Base-by-base conservation (phyloP, 1,140 invertebrate genomes). In the Atta cephalotes region DNA sequence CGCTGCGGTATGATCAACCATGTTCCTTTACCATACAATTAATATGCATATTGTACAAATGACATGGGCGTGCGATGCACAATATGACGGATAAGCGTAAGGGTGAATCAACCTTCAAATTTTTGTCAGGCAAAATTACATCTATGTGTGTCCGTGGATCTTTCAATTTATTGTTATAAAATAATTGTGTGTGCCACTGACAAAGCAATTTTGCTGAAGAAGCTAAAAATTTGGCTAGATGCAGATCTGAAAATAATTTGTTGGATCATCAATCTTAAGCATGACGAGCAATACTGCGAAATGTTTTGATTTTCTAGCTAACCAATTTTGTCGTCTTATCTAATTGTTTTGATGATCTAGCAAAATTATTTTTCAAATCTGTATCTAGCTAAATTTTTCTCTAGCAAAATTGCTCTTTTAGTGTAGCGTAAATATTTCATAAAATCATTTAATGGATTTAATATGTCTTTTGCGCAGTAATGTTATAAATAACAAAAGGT, bases 31-130 rank as follows among this genome's bases (percentile, higher is more conserved):
- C 80, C 39, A 7, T 84, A 84, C 4, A 62, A 58, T 31, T 6
- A 51, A 28, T 56, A 84, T 84, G 58, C 70, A 84, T 84, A 63
- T 76, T 84, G 56, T 60, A 84, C 56, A 28, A 84, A 76, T 49
- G 68, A 39, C 39, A 62, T 25, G 21, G 18, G 45, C 14, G 56
- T 28, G 25, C 16, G 21, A 58, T 14, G 70, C n/a, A 62, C 14
- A 60, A 82, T 82, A 12, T 18, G 66, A n/a, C 3, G 12, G 2
- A 45, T 7, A 62, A 49, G 18, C 39, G 49, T 62, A 31, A 70
- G 31, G 31, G 51, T 51, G 14, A 84, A 49, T 62, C 68, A 62
- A 35, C 1, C 25, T n/a, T 70, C n/a, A 10, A 68, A 84, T 62
- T 84, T 62, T 84, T 81, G 6, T 74, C 49, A 9, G 0, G 18